Base-by-base conservation (phyloP, 2,888 invertebrate genomes). In the Apamea crenata region DNA sequence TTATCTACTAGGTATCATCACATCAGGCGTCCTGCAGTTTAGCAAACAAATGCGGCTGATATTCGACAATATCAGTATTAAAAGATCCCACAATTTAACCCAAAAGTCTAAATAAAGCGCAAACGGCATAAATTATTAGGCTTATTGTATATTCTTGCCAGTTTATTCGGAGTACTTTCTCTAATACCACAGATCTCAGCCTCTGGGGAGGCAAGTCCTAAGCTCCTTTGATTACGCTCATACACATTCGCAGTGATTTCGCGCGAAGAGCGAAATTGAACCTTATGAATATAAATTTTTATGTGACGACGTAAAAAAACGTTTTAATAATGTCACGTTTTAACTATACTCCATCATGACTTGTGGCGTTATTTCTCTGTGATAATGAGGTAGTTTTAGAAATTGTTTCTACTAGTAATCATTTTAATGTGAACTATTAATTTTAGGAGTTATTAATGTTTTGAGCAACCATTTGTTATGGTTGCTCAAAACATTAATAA, bases 191-290 rank as follows among this genome's bases (percentile, higher is more conserved):
- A 78, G 78, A 79, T 80, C 80, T 66, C 56, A 61, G 74, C 59
- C 77, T 69, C 78, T 63, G 8, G 50, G 66, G 77, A 80, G 75
- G 77, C 76, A 82, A 86, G 73, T 40, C 78, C 78, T 87, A 80
- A 87, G 83, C 80, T 74, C 21, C 67, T 83, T 81, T 88, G 78
- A 86, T 83, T 86, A 72, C 65, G 61, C 53, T 88, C 79, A 81
- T 88, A 80, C 78, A 87, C 63, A 74, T 88, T 83, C 32, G 0
- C 73, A 68, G 78, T 71, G 69, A 87, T 86, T 83, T 74, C 36
- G 18, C 53, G 77, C 36, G 68, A 72, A 67, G 56, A 78, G 53
- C 80, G 50, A 88, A 84, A 88, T 88, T 87, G 74, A 82, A 87
- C 85, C 36, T 65, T 82, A 56, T 74, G 71, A 80, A 87, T 78